These are phyloP conservation scores for Latrodectus hesperus DNA, from an alignment of 2,888 invertebrate species.

Conservation along the genomic window DNA sequence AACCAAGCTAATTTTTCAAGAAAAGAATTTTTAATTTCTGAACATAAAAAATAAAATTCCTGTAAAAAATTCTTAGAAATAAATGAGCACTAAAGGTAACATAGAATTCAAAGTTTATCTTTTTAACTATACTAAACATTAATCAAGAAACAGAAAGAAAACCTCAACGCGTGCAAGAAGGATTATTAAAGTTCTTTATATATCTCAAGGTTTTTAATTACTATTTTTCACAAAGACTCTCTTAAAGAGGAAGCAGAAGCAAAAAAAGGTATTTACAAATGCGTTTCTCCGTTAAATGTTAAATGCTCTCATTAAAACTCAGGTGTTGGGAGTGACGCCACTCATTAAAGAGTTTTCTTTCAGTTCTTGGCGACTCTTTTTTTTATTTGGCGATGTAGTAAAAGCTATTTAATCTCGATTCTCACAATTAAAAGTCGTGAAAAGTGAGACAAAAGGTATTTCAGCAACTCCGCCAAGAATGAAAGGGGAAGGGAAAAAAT, in stretches of 20 bases:
- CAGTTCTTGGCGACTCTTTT: conserved; percentile 25
- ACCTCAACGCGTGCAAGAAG: conserved; percentile 10
- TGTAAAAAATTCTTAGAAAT: not conserved
- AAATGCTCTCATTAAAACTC: conserved; percentile 65
- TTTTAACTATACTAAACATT: conserved; percentile 32
- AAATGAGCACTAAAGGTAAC: not conserved
- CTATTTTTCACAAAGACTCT: conserved; percentile 26
- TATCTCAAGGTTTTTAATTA: conserved; percentile 53
- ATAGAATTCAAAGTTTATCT: conserved; percentile 16
- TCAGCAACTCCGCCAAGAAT: conserved; percentile 36
- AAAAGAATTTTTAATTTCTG: not conserved
- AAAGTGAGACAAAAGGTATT: conserved; percentile 68
- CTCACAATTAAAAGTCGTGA: conserved; percentile 67
- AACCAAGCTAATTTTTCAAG: not conserved
- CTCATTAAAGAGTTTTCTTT: conserved; percentile 61
- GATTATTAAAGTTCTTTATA: conserved; percentile 48
- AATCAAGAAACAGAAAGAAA: conserved; percentile 13
- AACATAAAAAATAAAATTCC: too few relatives aligned
- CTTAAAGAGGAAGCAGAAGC: conserved; percentile 3
- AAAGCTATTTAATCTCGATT: conserved; percentile 66
- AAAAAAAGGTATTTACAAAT: conserved; percentile 47
- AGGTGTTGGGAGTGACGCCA: conserved; percentile 54
- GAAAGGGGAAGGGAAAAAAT: conserved; percentile 16
- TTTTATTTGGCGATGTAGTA: not conserved
- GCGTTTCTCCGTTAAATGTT: conserved; percentile 46